A percentile compares a stretch with the other conserved stretches of the same genome.
Evolutionary conservation across 2,113 vertebrate species (phyloP).

Genomic region (Jaculus jaculus): DNA sequence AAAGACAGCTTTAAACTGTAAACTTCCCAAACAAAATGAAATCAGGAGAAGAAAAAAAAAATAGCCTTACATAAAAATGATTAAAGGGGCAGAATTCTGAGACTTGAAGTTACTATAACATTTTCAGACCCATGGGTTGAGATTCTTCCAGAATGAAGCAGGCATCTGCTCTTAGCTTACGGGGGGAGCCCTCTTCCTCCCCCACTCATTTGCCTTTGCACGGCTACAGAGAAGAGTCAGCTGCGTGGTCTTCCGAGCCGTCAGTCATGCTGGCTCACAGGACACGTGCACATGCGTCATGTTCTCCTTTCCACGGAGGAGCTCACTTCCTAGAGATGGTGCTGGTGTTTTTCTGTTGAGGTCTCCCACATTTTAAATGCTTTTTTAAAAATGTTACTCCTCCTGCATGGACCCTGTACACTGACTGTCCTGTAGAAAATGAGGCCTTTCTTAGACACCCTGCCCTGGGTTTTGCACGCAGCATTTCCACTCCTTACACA

Average conservation of each 20-base stretch:
- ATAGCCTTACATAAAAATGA: background rate
- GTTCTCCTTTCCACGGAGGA: conserved; percentile 48
- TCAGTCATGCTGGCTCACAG: background rate
- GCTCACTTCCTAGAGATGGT: background rate
- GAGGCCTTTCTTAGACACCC: conserved; percentile 41
- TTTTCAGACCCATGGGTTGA: background rate
- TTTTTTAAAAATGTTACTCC: background rate
- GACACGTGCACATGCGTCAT: background rate
- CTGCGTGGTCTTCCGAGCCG: background rate
- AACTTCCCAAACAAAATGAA: background rate
- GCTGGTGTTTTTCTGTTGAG: conserved; percentile 33
- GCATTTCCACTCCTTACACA: background rate
- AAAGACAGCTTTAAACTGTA: background rate
- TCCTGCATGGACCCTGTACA: background rate
- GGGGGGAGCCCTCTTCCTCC: background rate
- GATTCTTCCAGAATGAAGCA: background rate
- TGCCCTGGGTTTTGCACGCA: background rate
- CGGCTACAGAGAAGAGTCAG: background rate
- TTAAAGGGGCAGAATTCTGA: background rate
- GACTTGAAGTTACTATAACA: background rate
- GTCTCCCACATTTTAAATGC: background rate
- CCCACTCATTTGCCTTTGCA: background rate
- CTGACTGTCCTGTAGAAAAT: conserved; percentile 28
- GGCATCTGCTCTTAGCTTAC: background rate
- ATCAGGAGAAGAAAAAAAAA: background rate